A percentile compares a stretch with the other conserved stretches of the same genome.
Conservation (phyloP, 1,140 invertebrate species). For the Drosophila bocqueti region DNA sequence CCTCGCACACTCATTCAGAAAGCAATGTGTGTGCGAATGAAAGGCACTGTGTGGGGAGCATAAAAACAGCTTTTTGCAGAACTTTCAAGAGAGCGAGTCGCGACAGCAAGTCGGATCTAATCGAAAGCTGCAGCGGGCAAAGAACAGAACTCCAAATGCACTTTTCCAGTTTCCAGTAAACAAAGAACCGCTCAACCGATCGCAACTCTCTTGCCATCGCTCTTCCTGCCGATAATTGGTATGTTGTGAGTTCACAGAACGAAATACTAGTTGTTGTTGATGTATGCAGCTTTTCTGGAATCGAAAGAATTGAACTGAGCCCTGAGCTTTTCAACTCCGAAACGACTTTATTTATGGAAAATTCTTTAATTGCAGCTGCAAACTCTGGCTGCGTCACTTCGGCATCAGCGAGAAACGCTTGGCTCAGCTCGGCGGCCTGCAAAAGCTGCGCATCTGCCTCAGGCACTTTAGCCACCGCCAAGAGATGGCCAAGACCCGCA, state of each 20-base stretch:
- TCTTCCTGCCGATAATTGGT: conserved; percentile 24
- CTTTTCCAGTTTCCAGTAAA: conserved; percentile 65
- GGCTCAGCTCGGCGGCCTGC: conserved; percentile 64
- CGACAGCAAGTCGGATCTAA: conserved; percentile 62
- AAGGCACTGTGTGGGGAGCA: conserved; percentile 15
- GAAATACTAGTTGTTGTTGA: neutral
- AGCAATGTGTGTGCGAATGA: conserved; percentile 4
- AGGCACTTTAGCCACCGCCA: conserved; percentile 64
- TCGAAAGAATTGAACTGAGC: conserved; percentile 11
- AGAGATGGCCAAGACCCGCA: conserved; percentile 81
- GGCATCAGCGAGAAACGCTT: conserved; percentile 57
- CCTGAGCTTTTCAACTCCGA: conserved; percentile 5
- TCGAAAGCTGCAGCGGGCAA: conserved; percentile 70
- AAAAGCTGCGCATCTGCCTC: conserved; percentile 73
- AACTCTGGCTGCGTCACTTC: conserved; percentile 67
- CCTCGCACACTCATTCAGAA: neutral
- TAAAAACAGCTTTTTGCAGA: conserved; percentile 54
- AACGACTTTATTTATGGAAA: conserved; percentile 1
- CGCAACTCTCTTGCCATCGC: conserved; percentile 42
- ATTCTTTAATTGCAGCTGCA: conserved; percentile 62
- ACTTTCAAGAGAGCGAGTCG: conserved; percentile 42
- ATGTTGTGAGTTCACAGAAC: conserved; percentile 7
- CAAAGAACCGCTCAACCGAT: conserved; percentile 77
- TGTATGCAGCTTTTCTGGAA: neutral
- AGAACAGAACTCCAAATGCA: conserved; percentile 71